Conservation (phyloP, 2,113 vertebrate species). For the Phyllopteryx taeniolatus region DNA sequence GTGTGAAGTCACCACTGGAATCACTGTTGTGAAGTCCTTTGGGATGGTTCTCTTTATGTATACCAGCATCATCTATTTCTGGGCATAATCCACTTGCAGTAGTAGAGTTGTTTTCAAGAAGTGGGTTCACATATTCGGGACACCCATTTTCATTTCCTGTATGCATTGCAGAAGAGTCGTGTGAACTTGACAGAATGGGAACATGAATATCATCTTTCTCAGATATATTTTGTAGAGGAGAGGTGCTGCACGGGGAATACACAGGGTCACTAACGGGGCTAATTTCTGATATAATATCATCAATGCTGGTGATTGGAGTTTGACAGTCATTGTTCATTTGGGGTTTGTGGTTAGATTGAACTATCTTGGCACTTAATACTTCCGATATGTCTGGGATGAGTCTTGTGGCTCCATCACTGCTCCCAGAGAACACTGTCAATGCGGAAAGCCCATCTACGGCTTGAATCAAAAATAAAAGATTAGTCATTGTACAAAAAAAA, state of each 20-base stretch:
- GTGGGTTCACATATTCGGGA: conserved; percentile 73
- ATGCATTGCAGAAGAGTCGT: conserved; percentile 70
- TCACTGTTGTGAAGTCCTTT: conserved; percentile 75
- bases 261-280: conserved; percentile 8
- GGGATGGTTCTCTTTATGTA: conserved; percentile 75
- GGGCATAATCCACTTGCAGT: conserved; percentile 32
- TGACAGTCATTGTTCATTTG: conserved; percentile 17
- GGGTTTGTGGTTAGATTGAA: conserved; percentile 7
- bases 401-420: conserved; percentile 47
- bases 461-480: conserved; percentile 42
- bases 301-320: conserved; percentile 64
- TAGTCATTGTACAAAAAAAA: neutral
- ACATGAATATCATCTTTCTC: neutral
- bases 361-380: conserved; percentile 12
- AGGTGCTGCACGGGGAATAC: neutral
- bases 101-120: conserved; percentile 62
- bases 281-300: conserved; percentile 69
- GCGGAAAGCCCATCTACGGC: conserved; percentile 76
- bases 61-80: conserved; percentile 9
- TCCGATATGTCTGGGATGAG: conserved; percentile 42
- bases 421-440: conserved; percentile 61
- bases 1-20: conserved; percentile 74
- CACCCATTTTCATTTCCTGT: conserved; percentile 67
- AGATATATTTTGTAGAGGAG: neutral
- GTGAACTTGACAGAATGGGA: neutral